Percentiles rank a stretch among this genome's conserved stretches.
Evolutionary conservation across 1,140 invertebrate genomes (phyloP).

Genomic region (Drosophila seguyi): DNA sequence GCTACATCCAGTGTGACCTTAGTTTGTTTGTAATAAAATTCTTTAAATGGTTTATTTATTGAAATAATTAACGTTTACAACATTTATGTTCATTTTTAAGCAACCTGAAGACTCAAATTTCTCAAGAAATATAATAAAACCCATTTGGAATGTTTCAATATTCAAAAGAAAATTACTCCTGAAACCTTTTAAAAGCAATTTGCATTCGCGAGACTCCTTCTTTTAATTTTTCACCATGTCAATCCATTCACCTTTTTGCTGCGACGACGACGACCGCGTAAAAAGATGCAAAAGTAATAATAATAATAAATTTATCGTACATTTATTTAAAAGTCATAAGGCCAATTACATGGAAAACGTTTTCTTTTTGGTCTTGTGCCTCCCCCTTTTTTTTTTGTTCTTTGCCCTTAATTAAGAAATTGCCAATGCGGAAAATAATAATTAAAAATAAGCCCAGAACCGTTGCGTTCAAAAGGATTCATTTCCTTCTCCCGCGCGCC

Average conservation of each 20-base stretch:
- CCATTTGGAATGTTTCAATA: not conserved
- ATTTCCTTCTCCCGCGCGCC: slow-evolving; percentile 14
- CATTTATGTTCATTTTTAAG: too few relatives aligned
- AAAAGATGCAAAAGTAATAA: slow-evolving; percentile 21
- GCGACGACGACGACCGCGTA: not conserved
- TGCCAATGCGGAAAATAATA: slow-evolving; percentile 80
- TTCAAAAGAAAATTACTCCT: not conserved
- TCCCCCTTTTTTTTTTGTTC: slow-evolving; percentile 20
- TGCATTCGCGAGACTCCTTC: not conserved
- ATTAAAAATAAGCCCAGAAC: slow-evolving; percentile 73
- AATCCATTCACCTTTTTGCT: not conserved
- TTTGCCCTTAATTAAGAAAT: slow-evolving; percentile 74
- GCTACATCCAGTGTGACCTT: too few relatives aligned
- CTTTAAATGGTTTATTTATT: too few relatives aligned
- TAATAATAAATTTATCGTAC: slow-evolving; percentile 68
- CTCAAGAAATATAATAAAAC: not conserved
- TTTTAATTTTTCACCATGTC: not conserved
- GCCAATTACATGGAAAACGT: slow-evolving; percentile 61
- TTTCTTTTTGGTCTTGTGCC: slow-evolving; percentile 5
- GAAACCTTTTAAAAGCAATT: not conserved
- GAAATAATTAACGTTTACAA: too few relatives aligned
- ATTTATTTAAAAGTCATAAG: slow-evolving; percentile 75
- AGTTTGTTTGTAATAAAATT: too few relatives aligned
- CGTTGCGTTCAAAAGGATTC: slow-evolving; percentile 55
- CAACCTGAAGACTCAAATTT: too few relatives aligned